Evolutionary conservation across 2,797 vertebrate species (phyloP), one percentile per base, ranked within the genome.

Genomic region (Neostethus bicornis): DNA sequence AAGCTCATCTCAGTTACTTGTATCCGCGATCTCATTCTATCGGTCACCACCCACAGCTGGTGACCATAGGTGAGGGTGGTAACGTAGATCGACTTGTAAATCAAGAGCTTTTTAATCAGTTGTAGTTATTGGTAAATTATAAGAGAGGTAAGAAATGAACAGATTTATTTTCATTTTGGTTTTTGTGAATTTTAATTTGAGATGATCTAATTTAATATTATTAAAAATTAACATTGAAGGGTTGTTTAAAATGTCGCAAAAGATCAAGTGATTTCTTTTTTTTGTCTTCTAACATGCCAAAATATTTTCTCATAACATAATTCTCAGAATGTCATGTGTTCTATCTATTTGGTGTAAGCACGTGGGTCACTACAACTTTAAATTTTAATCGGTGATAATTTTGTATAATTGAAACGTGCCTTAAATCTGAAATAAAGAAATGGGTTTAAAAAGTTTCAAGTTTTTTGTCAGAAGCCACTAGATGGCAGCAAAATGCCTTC

Each of bases 401-500:
- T 1, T 55, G 25, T 16, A 44, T 42, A 49, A 6, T 35, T 51
- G 19, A 51, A 53, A 75, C 59, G 84, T 88, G 86, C 87, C 86
- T 89, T 85, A 66, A 67, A 57, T 6, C 57, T 1, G 7, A 60
- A 86, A 87, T 84, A 83, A 85, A 85, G 2, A 12, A 6, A 23
- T 26, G 29, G 6, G 43, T 11, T 25, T 26, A 0, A 39, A 43
- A 16, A 5, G 35, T 10, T 16, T 21, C 14, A 17, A n/a, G n/a
- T 20, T 37, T 66, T 5, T 29, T 37, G 17, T 64, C 26, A n/a
- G 48, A 11, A 38, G 17, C 62, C 2, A 25, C 51, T 37, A 70
- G 83, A 67, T 70, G 75, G 73, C 75, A 77, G 70, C 75, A 84
- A n/a, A 51, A 0, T 14, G 26, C 1, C 47, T n/a, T n/a, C n/a